phyloP scores from a whole-genome alignment of 2,888 invertebrate species.

The Cinara cedri region DNA sequence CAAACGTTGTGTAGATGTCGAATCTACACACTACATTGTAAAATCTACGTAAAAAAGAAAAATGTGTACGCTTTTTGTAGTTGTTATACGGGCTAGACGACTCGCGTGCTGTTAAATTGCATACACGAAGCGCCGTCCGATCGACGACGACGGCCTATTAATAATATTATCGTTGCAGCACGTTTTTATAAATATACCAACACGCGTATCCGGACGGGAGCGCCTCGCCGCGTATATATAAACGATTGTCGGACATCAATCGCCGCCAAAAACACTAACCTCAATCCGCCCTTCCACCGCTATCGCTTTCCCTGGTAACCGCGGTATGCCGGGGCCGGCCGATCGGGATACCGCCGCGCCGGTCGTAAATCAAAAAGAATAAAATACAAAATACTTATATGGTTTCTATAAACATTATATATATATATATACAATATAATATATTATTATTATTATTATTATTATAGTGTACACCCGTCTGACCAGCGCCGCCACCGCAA shows the following conservation, averaged over 20 bases:
- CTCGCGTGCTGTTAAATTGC: constrained; percentile 40
- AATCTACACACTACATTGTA: too few species aligned
- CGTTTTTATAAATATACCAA: neutral
- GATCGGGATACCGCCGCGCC: neutral
- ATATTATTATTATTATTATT: too few species aligned
- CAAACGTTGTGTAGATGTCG: too few species aligned
- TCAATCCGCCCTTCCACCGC: too few species aligned
- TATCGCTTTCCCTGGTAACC: too few species aligned
- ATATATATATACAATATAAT: too few species aligned
- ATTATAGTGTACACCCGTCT: too few species aligned
- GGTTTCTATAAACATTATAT: too few species aligned
- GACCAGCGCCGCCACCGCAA: too few species aligned
- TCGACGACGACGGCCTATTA: neutral
- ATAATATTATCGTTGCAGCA: neutral
- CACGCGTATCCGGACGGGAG: neutral
- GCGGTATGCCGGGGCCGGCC: neutral
- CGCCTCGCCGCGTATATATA: neutral
- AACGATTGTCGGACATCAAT: constrained; percentile 30
- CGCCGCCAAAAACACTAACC: constrained; percentile 2
- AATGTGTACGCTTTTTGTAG: too few species aligned
- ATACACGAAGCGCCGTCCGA: constrained; percentile 20
- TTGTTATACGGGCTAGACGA: neutral
- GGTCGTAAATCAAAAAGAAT: constrained; percentile 23
- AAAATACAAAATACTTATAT: neutral
- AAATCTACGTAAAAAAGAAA: too few species aligned